Evolutionary conservation across 2,888 invertebrate genomes (phyloP).

Genomic region (Eurois occulta): DNA sequence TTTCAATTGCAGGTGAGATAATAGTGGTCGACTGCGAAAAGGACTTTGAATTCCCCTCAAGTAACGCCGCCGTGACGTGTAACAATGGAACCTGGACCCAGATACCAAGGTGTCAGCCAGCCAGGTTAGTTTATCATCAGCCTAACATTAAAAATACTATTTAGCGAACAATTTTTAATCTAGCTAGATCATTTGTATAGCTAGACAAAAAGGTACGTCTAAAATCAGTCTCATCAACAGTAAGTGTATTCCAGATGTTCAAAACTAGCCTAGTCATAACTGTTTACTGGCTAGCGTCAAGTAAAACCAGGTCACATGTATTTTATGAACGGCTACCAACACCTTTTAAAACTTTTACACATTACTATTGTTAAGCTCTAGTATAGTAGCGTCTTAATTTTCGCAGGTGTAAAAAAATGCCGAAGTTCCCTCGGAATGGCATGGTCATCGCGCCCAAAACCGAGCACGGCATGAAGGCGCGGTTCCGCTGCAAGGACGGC

Average conservation of each 20-base stretch:
- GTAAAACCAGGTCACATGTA: not conserved
- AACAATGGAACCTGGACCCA: slow-evolving; percentile 99
- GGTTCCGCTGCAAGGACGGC: slow-evolving; percentile 98
- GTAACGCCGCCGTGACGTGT: slow-evolving; percentile 95
- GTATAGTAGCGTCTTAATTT: too few species aligned
- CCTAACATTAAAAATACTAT: not conserved
- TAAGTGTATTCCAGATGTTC: not conserved
- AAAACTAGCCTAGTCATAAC: not conserved
- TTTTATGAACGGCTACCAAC: not conserved
- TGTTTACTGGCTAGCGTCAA: not conserved
- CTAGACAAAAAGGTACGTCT: not conserved
- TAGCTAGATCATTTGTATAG: not conserved
- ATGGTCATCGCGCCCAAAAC: slow-evolving; percentile 99
- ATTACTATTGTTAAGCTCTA: not conserved
- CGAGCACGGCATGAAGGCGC: slow-evolving; percentile 98
- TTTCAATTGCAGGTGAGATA: slow-evolving; percentile 81
- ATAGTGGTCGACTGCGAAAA: slow-evolving; percentile 94
- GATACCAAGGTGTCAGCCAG: slow-evolving; percentile 95
- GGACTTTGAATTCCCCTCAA: slow-evolving; percentile 95
- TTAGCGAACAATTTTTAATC: too few species aligned
- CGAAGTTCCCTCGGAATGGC: slow-evolving; percentile 96
- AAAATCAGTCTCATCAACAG: not conserved
- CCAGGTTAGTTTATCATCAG: slow-evolving; percentile 90
- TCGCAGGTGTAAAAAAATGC: slow-evolving; percentile 95
- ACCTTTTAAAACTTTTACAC: not conserved